Conservation (phyloP, 2,113 vertebrate genomes). For the Xenopus borealis region DNA sequence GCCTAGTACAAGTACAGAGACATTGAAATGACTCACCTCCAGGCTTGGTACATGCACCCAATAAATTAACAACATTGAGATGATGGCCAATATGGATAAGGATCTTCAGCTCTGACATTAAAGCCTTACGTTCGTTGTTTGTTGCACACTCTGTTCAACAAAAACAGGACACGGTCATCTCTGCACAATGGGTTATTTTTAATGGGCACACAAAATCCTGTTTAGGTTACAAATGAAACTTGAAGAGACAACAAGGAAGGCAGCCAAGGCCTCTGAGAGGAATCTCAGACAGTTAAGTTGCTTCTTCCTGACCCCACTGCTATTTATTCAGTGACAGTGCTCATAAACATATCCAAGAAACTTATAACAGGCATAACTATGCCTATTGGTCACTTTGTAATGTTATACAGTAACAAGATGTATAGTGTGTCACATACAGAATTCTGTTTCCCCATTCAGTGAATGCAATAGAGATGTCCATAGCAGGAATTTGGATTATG, state of each 20-base stretch:
- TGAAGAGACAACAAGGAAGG: slow-evolving; percentile 37
- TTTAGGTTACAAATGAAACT: slow-evolving; percentile 50
- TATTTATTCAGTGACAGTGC: no score
- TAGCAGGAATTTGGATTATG: no score
- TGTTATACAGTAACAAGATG: no score
- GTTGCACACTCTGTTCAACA: slow-evolving; percentile 82
- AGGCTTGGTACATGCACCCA: slow-evolving; percentile 89
- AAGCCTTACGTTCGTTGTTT: slow-evolving; percentile 85
- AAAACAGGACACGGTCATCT: slow-evolving; percentile 58
- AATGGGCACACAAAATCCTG: slow-evolving; percentile 58
- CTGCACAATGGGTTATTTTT: slow-evolving; percentile 60
- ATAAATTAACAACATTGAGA: slow-evolving; percentile 89
- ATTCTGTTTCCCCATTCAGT: no score
- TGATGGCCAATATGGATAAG: slow-evolving; percentile 93
- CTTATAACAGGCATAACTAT: no score
- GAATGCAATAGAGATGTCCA: no score
- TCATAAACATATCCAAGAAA: no score
- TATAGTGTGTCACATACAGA: no score
- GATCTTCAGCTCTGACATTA: slow-evolving; percentile 94
- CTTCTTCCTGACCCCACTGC: no score
- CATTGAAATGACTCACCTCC: slow-evolving; percentile 72
- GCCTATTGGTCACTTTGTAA: no score
- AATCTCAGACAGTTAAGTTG: slow-evolving; percentile 2
- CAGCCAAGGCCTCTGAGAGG: slow-evolving; percentile 44
- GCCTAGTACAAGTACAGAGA: no score